These are phyloP conservation scores for Zoanthus sociatus DNA, from an alignment of 92 coral and sea anemone genomes.

Conservation along the genomic window DNA sequence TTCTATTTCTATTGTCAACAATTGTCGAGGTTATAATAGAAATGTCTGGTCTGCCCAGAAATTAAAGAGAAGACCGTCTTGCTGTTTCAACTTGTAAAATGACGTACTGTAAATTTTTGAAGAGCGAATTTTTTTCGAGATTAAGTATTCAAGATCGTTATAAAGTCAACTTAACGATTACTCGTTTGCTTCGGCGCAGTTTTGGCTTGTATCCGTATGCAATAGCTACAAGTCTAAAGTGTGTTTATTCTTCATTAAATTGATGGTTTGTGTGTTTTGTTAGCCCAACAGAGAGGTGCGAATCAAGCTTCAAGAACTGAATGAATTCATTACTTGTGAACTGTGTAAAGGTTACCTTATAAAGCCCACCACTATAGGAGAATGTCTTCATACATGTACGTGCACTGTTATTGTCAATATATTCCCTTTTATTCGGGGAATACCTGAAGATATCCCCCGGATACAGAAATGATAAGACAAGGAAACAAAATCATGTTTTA, in stretches of 20 bases:
- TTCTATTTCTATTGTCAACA: conserved; percentile 44
- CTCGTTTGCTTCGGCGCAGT: neutral
- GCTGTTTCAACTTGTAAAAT: conserved; percentile 35
- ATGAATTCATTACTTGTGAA: conserved; percentile 87
- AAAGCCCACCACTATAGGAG: conserved; percentile 96
- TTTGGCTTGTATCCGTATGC: neutral
- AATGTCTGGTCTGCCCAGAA: conserved; percentile 4
- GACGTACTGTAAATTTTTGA: conserved; percentile 4
- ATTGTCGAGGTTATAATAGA: conserved; percentile 21
- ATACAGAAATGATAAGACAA: conserved; percentile 40
- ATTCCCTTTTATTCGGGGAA: conserved; percentile 32
- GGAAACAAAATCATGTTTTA: conserved; percentile 53
- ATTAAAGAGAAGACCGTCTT: neutral
- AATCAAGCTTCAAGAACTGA: conserved; percentile 89
- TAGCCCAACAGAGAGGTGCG: conserved; percentile 94
- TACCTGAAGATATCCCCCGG: conserved; percentile 50
- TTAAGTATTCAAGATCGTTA: conserved; percentile 14
- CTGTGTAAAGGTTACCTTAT: conserved; percentile 96
- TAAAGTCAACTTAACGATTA: neutral
- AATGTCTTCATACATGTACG: conserved; percentile 99
- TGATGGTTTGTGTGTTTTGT: conserved; percentile 62
- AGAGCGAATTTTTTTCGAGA: neutral
- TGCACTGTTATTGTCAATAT: conserved; percentile 22
- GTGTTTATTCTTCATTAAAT: conserved; percentile 52
- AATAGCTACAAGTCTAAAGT: conserved; percentile 13